Evolutionary conservation across 2,888 invertebrate species (phyloP), one percentile per base, ranked within the genome.

Genomic region (Amphipyra berbera): DNA sequence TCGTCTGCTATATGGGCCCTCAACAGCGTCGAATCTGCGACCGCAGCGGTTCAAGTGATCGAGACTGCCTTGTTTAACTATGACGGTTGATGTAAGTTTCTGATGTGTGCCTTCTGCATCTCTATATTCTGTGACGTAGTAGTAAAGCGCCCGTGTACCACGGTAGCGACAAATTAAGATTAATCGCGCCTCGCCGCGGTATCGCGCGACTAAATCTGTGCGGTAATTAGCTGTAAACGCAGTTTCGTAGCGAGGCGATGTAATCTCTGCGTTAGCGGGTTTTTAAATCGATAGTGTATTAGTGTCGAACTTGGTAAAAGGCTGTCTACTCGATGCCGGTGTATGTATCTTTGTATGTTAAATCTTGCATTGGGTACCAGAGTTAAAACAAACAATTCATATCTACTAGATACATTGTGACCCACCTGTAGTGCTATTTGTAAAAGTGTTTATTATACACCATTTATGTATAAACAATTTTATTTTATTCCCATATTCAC

Each of bases 221-320:
- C 84, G 41, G 76, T 72, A 87, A 88, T 90, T 88, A 89, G 81
- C 76, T 79, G 72, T 83, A 84, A 85, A 21, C 84, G 84, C 79
- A 77, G 81, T 82, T 79, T 82, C 70, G 82, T 79, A 65, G 69
- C 65, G 55, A 46, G 37, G 58, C 52, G 57, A 68, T 73, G 59
- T 62, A 62, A 73, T 61, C 55, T 61, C 40, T 41, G 27, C 41
- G 44, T 47, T 42, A 52, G 55, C 15, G 45, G 42, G 21, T 21
- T 76, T 73, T 67, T 58, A 49, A 56, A 76, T 66, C 59, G 68
- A 73, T 73, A 50, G 47, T 48, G 38, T 15, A 42, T 53, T 45
- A 73, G 38, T 30, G 30, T 42, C 21, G 41, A 55, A 55, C 12
- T 54, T 44, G 47, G 13, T 56, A 48, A 30, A 53, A n/a, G 35